A percentile compares a stretch with the other conserved stretches of the same genome.
These are phyloP conservation scores for Xanthia togata DNA, from an alignment of 2,888 invertebrate species.

Conservation along the genomic window DNA sequence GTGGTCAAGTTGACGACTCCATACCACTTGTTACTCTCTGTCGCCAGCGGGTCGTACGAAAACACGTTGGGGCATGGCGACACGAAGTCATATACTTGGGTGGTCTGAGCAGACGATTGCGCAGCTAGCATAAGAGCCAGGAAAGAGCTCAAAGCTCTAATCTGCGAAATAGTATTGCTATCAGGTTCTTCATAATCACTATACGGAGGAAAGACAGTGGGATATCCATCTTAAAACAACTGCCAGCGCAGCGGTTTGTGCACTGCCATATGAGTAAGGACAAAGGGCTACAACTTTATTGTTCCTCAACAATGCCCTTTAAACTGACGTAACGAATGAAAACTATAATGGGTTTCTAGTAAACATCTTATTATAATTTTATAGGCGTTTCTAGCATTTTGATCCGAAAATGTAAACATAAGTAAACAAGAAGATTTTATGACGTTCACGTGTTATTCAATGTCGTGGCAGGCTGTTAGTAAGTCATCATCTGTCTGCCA, in stretches of 20 bases:
- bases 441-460: too few species aligned
- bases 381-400: neutral
- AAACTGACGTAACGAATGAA: neutral
- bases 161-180: conserved; percentile 37
- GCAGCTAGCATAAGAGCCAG: conserved; percentile 69
- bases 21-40: conserved; percentile 90
- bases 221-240: neutral
- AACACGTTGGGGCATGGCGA: conserved; percentile 91
- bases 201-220: too few species aligned
- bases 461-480: neutral
- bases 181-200: conserved; percentile 26
- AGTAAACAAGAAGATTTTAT: neutral
- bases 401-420: conserved; percentile 19
- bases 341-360: neutral
- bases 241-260: neutral
- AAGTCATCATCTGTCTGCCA: neutral
- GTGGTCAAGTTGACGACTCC: conserved; percentile 89
- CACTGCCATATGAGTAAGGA: neutral
- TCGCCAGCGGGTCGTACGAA: conserved; percentile 85
- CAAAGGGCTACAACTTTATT: neutral
- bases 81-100: conserved; percentile 59
- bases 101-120: conserved; percentile 69
- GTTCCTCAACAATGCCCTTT: conserved; percentile 4
- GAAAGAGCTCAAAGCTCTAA: conserved; percentile 52
- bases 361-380: conserved; percentile 25